These are phyloP conservation scores for Sebastes steindachneri DNA, from an alignment of 2,797 vertebrate genomes.

Conservation along the genomic window DNA sequence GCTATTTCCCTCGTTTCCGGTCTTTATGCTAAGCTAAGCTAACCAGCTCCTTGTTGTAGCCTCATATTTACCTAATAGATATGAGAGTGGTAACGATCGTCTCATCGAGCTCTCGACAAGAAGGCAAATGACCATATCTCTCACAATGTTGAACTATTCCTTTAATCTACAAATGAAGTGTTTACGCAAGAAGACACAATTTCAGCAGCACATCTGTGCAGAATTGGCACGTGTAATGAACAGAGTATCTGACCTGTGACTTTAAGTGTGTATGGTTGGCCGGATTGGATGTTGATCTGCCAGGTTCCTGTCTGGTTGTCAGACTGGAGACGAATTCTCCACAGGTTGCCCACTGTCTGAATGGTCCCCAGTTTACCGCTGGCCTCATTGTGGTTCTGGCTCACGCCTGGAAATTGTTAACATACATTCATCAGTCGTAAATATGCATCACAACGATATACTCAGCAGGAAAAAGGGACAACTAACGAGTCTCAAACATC, in stretches of 20 bases:
- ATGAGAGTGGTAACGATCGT: not conserved
- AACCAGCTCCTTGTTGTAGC: not conserved
- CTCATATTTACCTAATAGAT: not conserved
- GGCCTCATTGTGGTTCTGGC: conserved; percentile 49
- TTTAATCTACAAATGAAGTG: not conserved
- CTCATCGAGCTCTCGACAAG: not conserved
- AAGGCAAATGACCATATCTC: not conserved
- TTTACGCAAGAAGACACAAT: not conserved
- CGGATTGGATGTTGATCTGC: conserved; percentile 69
- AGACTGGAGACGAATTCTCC: conserved; percentile 61
- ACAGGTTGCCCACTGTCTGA: conserved; percentile 76
- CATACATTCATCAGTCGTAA: not conserved
- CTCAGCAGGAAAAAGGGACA: not conserved
- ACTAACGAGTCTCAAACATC: not conserved
- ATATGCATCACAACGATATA: not conserved
- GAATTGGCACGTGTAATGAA: not conserved
- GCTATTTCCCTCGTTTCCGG: not conserved
- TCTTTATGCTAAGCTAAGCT: too few species aligned
- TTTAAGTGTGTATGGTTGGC: conserved; percentile 74
- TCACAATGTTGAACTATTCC: not conserved
- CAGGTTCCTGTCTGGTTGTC: conserved; percentile 64
- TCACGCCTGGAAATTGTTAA: conserved; percentile 59
- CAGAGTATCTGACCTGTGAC: conserved; percentile 71
- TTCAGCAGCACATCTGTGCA: not conserved
- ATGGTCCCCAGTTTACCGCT: conserved; percentile 74